Conservation (phyloP, 2,113 vertebrate species). For the Anser cygnoides region DNA sequence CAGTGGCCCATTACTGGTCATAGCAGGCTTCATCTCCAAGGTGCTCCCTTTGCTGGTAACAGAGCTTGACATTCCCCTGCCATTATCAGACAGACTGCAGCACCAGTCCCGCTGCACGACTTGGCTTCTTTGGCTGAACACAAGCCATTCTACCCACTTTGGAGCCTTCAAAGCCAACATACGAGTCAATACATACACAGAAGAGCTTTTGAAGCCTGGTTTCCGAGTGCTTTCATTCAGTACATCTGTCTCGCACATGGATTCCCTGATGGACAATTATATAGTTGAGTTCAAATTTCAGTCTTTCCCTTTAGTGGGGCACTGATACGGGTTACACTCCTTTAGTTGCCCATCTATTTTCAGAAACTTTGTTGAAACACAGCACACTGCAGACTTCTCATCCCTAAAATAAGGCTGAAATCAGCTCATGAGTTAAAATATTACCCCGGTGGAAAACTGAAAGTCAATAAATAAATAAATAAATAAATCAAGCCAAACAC, state of each 20-base stretch:
- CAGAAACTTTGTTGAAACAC: neutral
- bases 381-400: neutral
- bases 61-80: neutral
- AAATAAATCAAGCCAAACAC: neutral
- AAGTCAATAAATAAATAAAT: neutral
- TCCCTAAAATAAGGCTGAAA: neutral
- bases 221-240: neutral
- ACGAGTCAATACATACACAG: neutral
- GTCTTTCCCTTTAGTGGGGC: neutral
- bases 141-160: neutral
- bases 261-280: neutral
- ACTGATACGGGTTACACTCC: neutral
- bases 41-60: neutral
- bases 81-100: neutral
- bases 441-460: neutral
- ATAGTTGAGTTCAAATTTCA: neutral
- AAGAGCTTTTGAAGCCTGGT: neutral
- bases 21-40: neutral
- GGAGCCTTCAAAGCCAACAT: neutral
- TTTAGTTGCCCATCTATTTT: neutral
- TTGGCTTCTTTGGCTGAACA: neutral
- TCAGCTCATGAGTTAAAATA: neutral
- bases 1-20: neutral
- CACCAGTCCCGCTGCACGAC: neutral
- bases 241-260: rapidly evolving